Evolutionary conservation across 2,888 invertebrate species (phyloP).

Genomic region (Lasioglossum pauxillum): DNA sequence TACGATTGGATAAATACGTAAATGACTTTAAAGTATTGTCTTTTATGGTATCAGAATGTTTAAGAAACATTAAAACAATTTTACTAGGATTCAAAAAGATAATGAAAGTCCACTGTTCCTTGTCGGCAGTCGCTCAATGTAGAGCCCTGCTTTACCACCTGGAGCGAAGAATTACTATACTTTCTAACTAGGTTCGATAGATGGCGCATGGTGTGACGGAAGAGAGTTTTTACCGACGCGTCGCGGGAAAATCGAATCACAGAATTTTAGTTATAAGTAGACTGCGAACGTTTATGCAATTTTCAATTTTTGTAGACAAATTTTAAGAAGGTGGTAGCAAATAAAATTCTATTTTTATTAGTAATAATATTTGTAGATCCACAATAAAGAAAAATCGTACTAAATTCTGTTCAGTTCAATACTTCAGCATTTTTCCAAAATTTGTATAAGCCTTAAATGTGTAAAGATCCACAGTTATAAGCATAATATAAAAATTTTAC

Average conservation of each 20-base stretch:
- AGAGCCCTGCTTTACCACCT: constrained; percentile 62
- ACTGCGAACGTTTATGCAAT: no score
- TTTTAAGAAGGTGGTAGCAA: no score
- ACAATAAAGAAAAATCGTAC: no score
- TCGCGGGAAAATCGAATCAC: constrained; percentile 39
- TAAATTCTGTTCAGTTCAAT: no score
- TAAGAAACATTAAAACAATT: neutral
- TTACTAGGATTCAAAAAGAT: neutral
- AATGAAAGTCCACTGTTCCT: neutral
- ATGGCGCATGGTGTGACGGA: constrained; percentile 35
- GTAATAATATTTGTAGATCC: no score
- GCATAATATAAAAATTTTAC: neutral
- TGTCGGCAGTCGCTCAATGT: constrained; percentile 33
- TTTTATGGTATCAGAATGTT: neutral
- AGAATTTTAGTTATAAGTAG: neutral
- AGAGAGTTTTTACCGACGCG: neutral
- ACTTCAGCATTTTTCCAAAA: no score
- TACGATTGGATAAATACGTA: neutral
- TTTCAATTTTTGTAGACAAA: no score
- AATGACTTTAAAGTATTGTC: neutral
- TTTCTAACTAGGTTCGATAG: constrained; percentile 11
- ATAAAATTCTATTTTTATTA: no score
- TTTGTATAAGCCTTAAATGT: no score
- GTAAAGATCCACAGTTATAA: no score
- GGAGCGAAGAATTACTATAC: constrained; percentile 1